phyloP scores from a whole-genome alignment of 30 jellyfish, hydroid and myxozoan species.

The Morbakka virulenta region DNA sequence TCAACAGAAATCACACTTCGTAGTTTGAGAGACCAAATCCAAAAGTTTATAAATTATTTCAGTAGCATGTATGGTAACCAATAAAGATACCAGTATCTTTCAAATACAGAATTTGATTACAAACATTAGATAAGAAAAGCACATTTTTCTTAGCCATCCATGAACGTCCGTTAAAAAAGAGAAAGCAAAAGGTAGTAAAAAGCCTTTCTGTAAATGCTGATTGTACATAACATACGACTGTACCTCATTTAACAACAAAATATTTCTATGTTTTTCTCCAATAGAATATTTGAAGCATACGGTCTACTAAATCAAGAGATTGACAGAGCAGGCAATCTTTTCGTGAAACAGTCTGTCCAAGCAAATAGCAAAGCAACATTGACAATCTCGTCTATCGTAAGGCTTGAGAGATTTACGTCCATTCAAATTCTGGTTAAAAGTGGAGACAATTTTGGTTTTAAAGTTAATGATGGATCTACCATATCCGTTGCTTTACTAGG shows the following conservation, averaged over 20 bases:
- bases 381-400: slow-evolving; percentile 54
- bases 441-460: slow-evolving; percentile 38
- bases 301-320: slow-evolving; percentile 19
- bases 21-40: too few species aligned
- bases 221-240: too few species aligned
- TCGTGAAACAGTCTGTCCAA: slow-evolving; percentile 43
- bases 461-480: slow-evolving; percentile 57
- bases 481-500: slow-evolving; percentile 70
- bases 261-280: background rate
- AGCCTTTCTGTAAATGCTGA: too few species aligned
- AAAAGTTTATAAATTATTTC: too few species aligned
- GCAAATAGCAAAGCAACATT: slow-evolving; percentile 66
- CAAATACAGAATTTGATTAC: too few species aligned
- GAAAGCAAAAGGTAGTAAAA: too few species aligned
- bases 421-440: slow-evolving; percentile 44
- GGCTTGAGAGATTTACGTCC: slow-evolving; percentile 66
- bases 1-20: too few species aligned
- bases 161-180: too few species aligned
- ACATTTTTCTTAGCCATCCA: too few species aligned
- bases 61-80: too few species aligned
- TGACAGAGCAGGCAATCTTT: slow-evolving; percentile 38
- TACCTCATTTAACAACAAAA: background rate
- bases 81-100: too few species aligned
- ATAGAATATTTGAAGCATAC: slow-evolving; percentile 46
- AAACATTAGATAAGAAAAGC: too few species aligned